phyloP scores from a whole-genome alignment of 2,113 vertebrate genomes.

The Harpagus bidentatus region DNA sequence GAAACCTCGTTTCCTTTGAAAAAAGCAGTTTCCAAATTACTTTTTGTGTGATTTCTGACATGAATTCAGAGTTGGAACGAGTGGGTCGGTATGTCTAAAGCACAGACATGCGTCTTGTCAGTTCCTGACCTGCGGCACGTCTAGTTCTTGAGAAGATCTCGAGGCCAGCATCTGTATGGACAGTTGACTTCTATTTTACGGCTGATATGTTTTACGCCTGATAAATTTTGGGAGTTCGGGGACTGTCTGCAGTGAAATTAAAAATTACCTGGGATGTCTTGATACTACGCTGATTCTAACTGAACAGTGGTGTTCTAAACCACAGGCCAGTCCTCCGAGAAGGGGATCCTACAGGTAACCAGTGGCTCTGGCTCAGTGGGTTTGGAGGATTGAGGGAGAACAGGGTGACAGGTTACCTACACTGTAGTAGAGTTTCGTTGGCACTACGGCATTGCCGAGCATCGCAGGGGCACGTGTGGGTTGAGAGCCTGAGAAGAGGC shows the following conservation, averaged over 20 bases:
- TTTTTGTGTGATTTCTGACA: not conserved
- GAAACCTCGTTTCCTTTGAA: not conserved
- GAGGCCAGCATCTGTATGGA: not conserved
- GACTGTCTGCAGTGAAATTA: not conserved
- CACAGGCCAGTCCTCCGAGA: not conserved
- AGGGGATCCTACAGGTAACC: not conserved
- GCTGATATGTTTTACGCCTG: not conserved
- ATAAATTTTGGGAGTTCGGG: not conserved
- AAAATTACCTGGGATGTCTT: not conserved
- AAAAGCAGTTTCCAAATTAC: not conserved
- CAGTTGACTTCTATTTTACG: not conserved
- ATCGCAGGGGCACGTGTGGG: accelerated
- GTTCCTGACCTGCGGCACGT: not conserved
- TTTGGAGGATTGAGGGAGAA: not conserved
- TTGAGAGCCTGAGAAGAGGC: not conserved
- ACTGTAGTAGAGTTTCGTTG: not conserved
- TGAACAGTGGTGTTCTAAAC: not conserved
- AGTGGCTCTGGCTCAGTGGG: not conserved
- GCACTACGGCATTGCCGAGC: not conserved
- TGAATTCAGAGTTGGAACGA: not conserved
- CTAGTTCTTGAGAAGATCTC: not conserved
- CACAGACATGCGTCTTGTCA: accelerated
- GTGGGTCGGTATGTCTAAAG: not conserved
- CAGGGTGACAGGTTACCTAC: not conserved
- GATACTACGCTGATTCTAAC: not conserved